Evolutionary conservation across 2,797 vertebrate genomes (phyloP), one percentile per base, ranked within the genome.

Genomic region (Loriculus beryllinus): DNA sequence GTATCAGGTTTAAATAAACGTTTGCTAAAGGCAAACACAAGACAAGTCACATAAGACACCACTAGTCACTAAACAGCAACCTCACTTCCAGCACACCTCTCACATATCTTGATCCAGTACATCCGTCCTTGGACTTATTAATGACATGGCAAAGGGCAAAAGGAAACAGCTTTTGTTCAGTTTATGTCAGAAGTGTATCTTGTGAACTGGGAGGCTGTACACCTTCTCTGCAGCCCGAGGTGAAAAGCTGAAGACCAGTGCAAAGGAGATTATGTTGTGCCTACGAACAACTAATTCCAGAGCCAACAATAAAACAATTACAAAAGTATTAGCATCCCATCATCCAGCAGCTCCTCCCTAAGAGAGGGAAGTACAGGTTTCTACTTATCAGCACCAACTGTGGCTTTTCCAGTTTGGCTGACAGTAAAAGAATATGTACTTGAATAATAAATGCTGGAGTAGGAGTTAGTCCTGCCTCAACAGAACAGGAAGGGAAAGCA

Each of bases 91-190:
- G 48, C 45, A 75, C 40, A 4, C 25, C 49, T 68, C 43, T 74
- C 52, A 37, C 48, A 25, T 6, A 33, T n/a, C 4, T 0, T n/a
- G n/a, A 7, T 10, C 56, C 68, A 10, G 2, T 29, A 7, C 13
- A 4, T 9, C 6, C 6, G 0, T 40, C 23, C 65, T 43, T 20
- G 7, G 3, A 13, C 28, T 64, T 25, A 1, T 28, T 9, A 3
- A 13, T 72, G 68, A 52, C 42, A 9, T 0, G 25, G 71, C 14
- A 77, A 80, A 83, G 35, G 64, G 25, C 51, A 60, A 5, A 39
- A 68, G 21, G 62, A 86, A 74, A 39, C 21, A 33, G 12, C 40
- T 37, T 11, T 16, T 10, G 11, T 37, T 60, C 19, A 0, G 20
- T 22, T 23, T 18, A 25, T 63, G 43, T 9, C 20, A 57, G 20